Percentiles rank a stretch among this genome's conserved stretches.
These are phyloP conservation scores for Drosophila miranda DNA, from an alignment of 1,140 invertebrate species.

Conservation along the genomic window DNA sequence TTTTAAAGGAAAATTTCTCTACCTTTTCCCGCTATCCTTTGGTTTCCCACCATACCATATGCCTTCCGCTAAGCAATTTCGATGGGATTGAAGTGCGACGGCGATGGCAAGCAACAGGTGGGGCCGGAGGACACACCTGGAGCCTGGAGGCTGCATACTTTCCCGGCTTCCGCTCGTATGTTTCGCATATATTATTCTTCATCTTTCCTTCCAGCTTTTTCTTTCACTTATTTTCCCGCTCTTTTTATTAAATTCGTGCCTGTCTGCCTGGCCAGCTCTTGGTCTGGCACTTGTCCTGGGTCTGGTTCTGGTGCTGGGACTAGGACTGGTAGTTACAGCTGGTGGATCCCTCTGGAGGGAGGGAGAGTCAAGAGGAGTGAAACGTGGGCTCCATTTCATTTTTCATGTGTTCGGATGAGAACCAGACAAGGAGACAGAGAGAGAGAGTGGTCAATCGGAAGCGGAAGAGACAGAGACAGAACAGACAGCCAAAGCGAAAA, in stretches of 20 bases:
- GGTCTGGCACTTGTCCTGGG: conserved; percentile 27
- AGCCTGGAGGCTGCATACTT: conserved; percentile 46
- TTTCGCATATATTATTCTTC: conserved; percentile 39
- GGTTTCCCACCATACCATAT: neutral
- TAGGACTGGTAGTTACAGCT: neutral
- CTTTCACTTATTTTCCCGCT: neutral
- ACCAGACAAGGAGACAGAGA: neutral
- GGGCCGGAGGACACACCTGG: conserved; percentile 26
- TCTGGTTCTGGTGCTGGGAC: conserved; percentile 25
- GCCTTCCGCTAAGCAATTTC: conserved; percentile 51
- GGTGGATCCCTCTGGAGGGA: neutral
- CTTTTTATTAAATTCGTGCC: conserved; percentile 74
- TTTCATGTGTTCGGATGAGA: conserved; percentile 42
- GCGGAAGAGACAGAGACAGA: conserved; percentile 17
- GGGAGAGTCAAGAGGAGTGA: conserved; percentile 13
- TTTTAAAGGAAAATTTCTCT: conserved; percentile 73
- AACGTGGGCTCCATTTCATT: conserved; percentile 44
- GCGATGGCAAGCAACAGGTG: conserved; percentile 55
- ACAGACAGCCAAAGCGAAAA: neutral
- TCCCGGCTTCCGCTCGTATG: conserved; percentile 37
- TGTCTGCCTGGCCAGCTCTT: conserved; percentile 43
- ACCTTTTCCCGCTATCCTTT: conserved; percentile 42
- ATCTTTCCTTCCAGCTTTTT: conserved; percentile 4
- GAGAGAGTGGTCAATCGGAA: neutral
- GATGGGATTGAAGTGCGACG: conserved; percentile 46